Base-by-base conservation (phyloP, 1,140 invertebrate species). In the Plectus sambesii region DNA sequence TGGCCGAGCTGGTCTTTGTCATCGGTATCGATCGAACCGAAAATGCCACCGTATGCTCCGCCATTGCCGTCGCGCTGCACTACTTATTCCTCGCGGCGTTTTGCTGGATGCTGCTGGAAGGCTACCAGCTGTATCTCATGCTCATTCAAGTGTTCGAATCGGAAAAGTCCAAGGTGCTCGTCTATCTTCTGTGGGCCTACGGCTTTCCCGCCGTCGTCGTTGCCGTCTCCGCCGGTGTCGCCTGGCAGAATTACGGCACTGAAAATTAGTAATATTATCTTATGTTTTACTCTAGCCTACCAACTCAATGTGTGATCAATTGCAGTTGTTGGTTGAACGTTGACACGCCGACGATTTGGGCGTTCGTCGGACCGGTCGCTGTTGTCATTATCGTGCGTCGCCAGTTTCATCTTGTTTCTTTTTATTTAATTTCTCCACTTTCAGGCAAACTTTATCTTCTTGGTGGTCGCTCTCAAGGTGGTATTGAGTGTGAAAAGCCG, bases 1-100 rank as follows among this genome's bases (percentile, higher is more conserved):
- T 92, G 58, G 87, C 86, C 25, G 88, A 97, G 73, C 73, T 92
- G 42, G 76, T 94, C 29, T 96, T 94, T 73, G 74, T 96, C 53
- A 78, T 81, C 59, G 90, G 90, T 38, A 87, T 94, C 54, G 80
- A 82, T 62, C 80, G 87, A 72, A 90, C 86, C 9, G 79, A 84
- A 66, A 80, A 83, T 69, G 78, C 79, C 60, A 47, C 87, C 46
- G 73, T 87, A 39, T 98, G 92, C 72, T 82, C 85, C 19, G 76
- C 92, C 24, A 82, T 94, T 51, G 89, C 90, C 51, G 84, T 83
- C 23, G 73, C 88, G 24, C 73, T 96, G 20, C 90, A 98, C 71
- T 94, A 86, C 73, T 85, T 93, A 73, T 92, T 96, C 72, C 75
- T 96, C 43, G 84, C 85, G 49, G 81, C 88, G 27, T 94, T 96